Evolutionary conservation across 92 coral and sea anemone species (phyloP).

Genomic region (Zoanthus sociatus): DNA sequence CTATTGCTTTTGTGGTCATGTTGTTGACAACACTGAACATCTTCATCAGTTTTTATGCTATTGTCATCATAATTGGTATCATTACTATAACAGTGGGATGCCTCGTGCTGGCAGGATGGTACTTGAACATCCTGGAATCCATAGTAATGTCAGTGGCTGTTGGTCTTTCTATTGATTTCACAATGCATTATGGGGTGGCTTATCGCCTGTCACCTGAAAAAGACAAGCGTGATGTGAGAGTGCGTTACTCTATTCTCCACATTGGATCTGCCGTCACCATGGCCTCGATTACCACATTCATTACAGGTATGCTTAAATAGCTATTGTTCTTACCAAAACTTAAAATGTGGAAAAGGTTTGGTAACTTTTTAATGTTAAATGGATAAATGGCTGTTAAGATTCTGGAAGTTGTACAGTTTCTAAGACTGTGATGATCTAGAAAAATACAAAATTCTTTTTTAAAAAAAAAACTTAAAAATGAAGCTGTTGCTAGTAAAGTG

Average conservation of each 20-base stretch:
- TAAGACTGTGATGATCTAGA: too few relatives aligned
- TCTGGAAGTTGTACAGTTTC: too few relatives aligned
- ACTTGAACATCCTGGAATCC: constrained; percentile 90
- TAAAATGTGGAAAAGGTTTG: too few relatives aligned
- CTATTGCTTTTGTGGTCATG: constrained; percentile 90
- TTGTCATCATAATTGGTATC: constrained; percentile 85
- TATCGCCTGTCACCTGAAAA: constrained; percentile 80
- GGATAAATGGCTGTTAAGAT: too few relatives aligned
- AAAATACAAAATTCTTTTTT: too few relatives aligned
- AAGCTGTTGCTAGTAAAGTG: too few relatives aligned
- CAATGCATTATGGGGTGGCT: constrained; percentile 99
- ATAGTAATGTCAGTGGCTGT: constrained; percentile 96
- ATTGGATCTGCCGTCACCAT: constrained; percentile 96
- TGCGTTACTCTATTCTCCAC: constrained; percentile 84
- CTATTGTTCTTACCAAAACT: background rate
- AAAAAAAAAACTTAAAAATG: too few relatives aligned
- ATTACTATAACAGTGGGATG: constrained; percentile 86
- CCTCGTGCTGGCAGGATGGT: constrained; percentile 94
- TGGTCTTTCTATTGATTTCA: constrained; percentile 96
- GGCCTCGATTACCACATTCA: constrained; percentile 95
- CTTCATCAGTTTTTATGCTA: constrained; percentile 93
- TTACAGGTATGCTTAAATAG: constrained; percentile 70
- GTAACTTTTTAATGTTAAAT: too few relatives aligned
- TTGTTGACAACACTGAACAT: constrained; percentile 89
- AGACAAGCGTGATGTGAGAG: constrained; percentile 68